A percentile compares a stretch with the other conserved stretches of the same genome.
Conservation (phyloP, 2,113 vertebrate genomes). For the Anoura caudifer region DNA sequence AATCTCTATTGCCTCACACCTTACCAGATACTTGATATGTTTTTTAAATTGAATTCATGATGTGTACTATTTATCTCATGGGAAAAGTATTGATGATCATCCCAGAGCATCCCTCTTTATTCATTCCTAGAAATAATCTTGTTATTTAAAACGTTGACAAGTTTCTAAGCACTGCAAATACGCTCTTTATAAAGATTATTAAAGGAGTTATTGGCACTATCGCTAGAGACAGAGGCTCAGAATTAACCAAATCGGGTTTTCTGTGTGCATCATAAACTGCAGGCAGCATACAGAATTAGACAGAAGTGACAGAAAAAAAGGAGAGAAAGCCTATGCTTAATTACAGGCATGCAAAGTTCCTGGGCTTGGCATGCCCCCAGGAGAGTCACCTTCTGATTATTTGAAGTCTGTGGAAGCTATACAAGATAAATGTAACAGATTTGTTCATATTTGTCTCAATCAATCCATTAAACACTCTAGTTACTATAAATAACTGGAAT, state of each 20-base stretch:
- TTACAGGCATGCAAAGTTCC: neutral
- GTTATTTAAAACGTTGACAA: slow-evolving; percentile 51
- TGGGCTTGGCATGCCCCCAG: neutral
- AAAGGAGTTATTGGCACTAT: slow-evolving; percentile 31
- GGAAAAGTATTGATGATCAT: slow-evolving; percentile 26
- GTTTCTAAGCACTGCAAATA: slow-evolving; percentile 51
- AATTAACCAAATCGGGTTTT: slow-evolving; percentile 34
- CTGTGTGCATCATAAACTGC: neutral
- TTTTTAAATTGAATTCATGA: slow-evolving; percentile 30
- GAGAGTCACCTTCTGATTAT: neutral
- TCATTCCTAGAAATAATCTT: slow-evolving; percentile 51
- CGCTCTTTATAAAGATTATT: slow-evolving; percentile 29
- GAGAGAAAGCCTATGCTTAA: neutral
- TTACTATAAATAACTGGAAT: neutral
- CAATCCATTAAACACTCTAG: neutral
- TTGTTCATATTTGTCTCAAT: slow-evolving; percentile 31
- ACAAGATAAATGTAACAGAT: neutral
- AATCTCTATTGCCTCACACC: neutral
- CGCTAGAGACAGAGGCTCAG: slow-evolving; percentile 40
- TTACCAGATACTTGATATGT: neutral
- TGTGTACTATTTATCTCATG: slow-evolving; percentile 37
- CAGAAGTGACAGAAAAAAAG: neutral
- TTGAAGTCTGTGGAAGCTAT: neutral
- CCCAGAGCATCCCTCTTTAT: slow-evolving; percentile 12
- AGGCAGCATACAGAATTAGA: neutral